A percentile compares a stretch with the other conserved stretches of the same genome.
Evolutionary conservation across 2,888 invertebrate species (phyloP).

Genomic region (Mylabris sibirica): DNA sequence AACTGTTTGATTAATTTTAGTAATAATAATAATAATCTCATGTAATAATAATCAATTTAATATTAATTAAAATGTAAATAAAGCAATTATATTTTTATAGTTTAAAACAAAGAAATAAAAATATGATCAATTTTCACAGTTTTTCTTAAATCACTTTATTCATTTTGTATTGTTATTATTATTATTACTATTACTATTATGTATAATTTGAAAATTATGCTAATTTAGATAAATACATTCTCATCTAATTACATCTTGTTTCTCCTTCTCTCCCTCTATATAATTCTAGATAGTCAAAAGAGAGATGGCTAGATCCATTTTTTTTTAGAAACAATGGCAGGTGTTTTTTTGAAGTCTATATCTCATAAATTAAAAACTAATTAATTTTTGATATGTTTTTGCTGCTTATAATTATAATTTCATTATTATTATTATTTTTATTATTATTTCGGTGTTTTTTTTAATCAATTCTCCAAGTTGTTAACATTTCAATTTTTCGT

Average conservation of each 20-base stretch:
- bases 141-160: slow-evolving; percentile 11
- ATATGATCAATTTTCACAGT: slow-evolving; percentile 16
- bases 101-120: slow-evolving; percentile 14
- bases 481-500: neutral
- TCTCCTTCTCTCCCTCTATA: neutral
- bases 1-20: too few relatives aligned
- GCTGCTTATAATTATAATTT: slow-evolving; percentile 18
- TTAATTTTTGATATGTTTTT: slow-evolving; percentile 40
- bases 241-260: neutral
- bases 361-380: slow-evolving; percentile 48
- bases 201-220: slow-evolving; percentile 7
- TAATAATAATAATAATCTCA: too few relatives aligned
- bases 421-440: neutral
- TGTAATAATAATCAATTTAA: neutral
- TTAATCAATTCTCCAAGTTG: neutral
- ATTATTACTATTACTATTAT: too few relatives aligned
- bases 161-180: neutral
- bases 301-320: neutral
- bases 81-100: neutral
- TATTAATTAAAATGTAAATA: neutral
- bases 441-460: neutral
- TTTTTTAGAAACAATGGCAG: slow-evolving; percentile 28
- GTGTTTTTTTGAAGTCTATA: slow-evolving; percentile 39
- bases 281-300: neutral
- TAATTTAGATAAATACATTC: neutral